Evolutionary conservation across 2,113 vertebrate species (phyloP), one percentile per base, ranked within the genome.

Genomic region (Collichthys lucidus): DNA sequence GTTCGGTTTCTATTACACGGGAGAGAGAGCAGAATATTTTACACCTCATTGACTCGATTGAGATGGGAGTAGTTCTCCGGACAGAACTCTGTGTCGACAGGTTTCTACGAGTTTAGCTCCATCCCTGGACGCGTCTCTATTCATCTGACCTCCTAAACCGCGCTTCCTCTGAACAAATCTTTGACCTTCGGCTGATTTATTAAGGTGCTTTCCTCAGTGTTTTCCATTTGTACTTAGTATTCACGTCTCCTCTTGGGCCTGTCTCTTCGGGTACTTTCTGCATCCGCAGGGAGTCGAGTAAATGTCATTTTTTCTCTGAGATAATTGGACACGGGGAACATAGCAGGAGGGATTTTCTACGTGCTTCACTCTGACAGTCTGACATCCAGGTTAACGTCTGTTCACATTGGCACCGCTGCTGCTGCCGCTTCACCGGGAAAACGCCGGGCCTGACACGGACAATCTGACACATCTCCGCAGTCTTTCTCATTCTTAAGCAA

Each of bases 311-410:
- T 76, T 76, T 70, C 81, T 22, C 26, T 10, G 52, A 89, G 86
- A 92, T 94, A 94, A 94, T 93, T 93, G 92, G 91, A 89, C 64
- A 9, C 5, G 15, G 77, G 35, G 70, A 89, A 89, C 83, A 81
- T 82, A 78, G 81, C 79, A 11, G 85, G 72, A 67, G 78, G 77
- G 67, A 76, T 77, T 85, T 81, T 86, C 57, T 77, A 10, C 55
- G 22, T 50, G 49, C 85, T 68, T 85, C 73, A 42, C 42, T 79
- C 76, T 84, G 92, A 91, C 92, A 86, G 67, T 31, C 86, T 86
- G 88, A 86, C 91, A 89, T 78, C 65, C 84, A 83, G 82, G 85
- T 80, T 87, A 81, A 76, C 50, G 76, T 84, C 62, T 85, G 84
- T 74, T 89, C 80, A 52, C 70, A 22, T 72, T n/a, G 3, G 20